phyloP scores from a whole-genome alignment of 1,140 invertebrate species.

The Pseudomyrmex dendroicus region DNA sequence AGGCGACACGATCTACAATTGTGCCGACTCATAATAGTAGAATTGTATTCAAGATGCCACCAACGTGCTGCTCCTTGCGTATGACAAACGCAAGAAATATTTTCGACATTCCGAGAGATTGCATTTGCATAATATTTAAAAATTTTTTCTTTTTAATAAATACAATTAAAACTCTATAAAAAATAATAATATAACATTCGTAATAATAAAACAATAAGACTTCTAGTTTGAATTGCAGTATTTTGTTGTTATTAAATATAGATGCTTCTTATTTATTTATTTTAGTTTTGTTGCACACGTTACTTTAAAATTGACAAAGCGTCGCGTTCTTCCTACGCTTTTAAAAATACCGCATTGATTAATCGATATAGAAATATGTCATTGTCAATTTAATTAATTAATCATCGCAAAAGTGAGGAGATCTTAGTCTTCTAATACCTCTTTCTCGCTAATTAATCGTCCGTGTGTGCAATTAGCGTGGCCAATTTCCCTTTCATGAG shows the following conservation, averaged over 20 bases:
- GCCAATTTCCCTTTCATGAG: slow-evolving; percentile 6
- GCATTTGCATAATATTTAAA: slow-evolving; percentile 1
- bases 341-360: slow-evolving; percentile 16
- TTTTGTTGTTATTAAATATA: neutral
- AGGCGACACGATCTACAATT: slow-evolving; percentile 40
- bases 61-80: slow-evolving; percentile 6
- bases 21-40: slow-evolving; percentile 3
- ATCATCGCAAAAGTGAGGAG: neutral
- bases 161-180: neutral
- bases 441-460: slow-evolving; percentile 5
- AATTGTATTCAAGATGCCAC: slow-evolving; percentile 41
- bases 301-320: neutral
- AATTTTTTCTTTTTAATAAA: neutral
- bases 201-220: neutral
- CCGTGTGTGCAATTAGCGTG: slow-evolving; percentile 7
- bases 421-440: slow-evolving; percentile 14
- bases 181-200: neutral
- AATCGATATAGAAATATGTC: slow-evolving; percentile 28
- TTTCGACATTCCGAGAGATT: neutral
- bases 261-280: neutral
- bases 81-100: neutral
- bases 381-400: slow-evolving; percentile 25
- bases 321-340: neutral
- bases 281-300: neutral
- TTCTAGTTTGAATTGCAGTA: neutral